Evolutionary conservation across 2,113 vertebrate species (phyloP), one percentile per base, ranked within the genome.

Genomic region (Polyodon spathula): DNA sequence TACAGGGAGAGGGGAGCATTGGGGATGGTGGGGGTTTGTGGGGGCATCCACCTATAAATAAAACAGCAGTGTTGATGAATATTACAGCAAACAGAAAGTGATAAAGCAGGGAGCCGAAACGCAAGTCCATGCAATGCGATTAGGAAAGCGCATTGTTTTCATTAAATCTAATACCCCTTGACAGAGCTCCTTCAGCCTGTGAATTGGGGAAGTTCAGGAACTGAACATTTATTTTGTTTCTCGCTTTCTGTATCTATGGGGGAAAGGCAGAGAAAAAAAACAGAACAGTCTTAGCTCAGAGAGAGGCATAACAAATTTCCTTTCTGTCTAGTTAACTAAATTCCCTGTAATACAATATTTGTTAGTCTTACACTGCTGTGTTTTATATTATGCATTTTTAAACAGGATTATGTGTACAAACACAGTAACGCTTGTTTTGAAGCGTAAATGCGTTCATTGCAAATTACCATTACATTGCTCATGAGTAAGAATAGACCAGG

Each of bases 61-160:
- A 85, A 73, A 74, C 78, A 74, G 76, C 2, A 60, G 61, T 40
- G 46, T 59, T 81, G 83, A 84, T 84, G 80, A 80, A 78, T 82
- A 81, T 83, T 77, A 78, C 72, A 71, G 70, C 1, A 71, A 74
- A 78, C 76, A 74, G 74, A 71, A 78, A 72, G 78, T 68, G 79
- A 77, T 84, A 66, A 71, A 76, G 77, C 68, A 11, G 62, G 59
- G 53, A 69, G 66, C 75, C 72, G 37, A 42, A 67, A 68, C 73
- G 64, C 0, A 1, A 17, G 63, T 43, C 15, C 64, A 10, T 61
- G 53, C 68, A 0, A 8, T 0, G 4, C 67, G 74, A 76, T 62
- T 61, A 61, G 63, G 4, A 60, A 65, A 58, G 70, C 41, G 1
- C 51, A 2, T 6, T 60, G 66, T 56, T 61, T 57, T 55, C 58